Evolutionary conservation across 1,140 invertebrate species (phyloP).

Genomic region (Papilio machaon): DNA sequence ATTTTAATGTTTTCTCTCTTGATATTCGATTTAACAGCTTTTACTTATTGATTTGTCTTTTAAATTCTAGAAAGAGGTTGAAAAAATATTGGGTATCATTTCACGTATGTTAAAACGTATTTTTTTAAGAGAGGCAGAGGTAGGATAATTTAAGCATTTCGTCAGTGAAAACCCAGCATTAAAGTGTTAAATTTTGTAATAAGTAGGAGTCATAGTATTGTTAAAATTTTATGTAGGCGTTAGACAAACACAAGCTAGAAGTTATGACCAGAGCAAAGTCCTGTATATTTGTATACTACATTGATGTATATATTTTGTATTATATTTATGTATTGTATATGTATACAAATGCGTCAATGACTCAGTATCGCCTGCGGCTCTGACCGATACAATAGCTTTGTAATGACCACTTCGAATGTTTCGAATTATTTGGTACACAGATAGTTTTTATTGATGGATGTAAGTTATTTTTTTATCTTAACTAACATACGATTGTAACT

Average conservation of each 20-base stretch:
- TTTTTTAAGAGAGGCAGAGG: too few species aligned
- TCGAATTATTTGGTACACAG: neutral
- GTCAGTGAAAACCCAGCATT: neutral
- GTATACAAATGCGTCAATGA: neutral
- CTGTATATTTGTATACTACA: slow-evolving; percentile 7
- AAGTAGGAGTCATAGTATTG: slow-evolving; percentile 12
- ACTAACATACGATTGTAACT: too few species aligned
- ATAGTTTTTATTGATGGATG: neutral
- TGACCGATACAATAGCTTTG: neutral
- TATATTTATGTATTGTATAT: neutral
- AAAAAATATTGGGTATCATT: neutral
- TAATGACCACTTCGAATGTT: neutral
- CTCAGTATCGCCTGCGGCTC: neutral
- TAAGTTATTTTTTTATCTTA: neutral
- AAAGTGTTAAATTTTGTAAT: slow-evolving; percentile 1
- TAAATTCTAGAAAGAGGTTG: neutral
- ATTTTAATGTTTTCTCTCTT: neutral
- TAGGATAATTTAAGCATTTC: neutral
- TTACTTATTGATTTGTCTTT: neutral
- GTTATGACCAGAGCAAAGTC: neutral
- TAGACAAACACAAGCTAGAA: slow-evolving; percentile 4
- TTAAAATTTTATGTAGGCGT: slow-evolving; percentile 21
- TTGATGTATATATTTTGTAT: neutral
- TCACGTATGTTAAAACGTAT: neutral
- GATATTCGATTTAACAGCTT: neutral